A percentile compares a stretch with the other conserved stretches of the same genome.
Conservation (phyloP, 2,888 invertebrate genomes). For the Ernsta delagoae region DNA sequence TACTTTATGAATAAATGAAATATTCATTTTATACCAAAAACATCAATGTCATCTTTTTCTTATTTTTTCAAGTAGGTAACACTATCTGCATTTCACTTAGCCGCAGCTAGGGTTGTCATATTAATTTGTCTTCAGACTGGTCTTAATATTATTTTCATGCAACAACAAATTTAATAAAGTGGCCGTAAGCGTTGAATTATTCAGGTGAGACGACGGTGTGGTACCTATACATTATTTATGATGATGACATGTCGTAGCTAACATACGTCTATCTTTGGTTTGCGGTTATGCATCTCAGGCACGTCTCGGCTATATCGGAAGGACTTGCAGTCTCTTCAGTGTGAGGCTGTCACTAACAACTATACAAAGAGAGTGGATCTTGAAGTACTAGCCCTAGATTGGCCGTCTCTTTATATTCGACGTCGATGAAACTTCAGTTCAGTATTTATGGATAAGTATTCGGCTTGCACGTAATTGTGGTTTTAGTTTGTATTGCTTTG, state of each 20-base stretch:
- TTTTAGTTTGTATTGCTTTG: no score
- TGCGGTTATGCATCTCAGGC: constrained; percentile 78
- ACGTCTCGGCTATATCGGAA: constrained; percentile 63
- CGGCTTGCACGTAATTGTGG: neutral
- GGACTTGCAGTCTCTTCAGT: constrained; percentile 48
- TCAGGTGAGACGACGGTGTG: constrained; percentile 67
- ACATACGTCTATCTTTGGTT: constrained; percentile 70
- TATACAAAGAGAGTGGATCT: constrained; percentile 10
- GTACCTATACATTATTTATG: constrained; percentile 79
- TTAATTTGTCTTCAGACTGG: constrained; percentile 59
- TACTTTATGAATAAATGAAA: neutral
- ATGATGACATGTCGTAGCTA: constrained; percentile 77
- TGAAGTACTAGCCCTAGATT: constrained; percentile 2
- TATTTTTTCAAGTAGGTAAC: constrained; percentile 17
- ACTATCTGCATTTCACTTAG: constrained; percentile 32
- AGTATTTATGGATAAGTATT: neutral
- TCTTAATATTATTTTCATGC: constrained; percentile 70
- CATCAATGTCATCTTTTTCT: neutral
- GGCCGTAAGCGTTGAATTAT: constrained; percentile 78
- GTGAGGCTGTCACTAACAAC: constrained; percentile 12
- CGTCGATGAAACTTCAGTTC: neutral
- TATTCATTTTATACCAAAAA: neutral
- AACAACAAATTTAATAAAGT: constrained; percentile 83
- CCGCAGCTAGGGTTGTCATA: constrained; percentile 39
- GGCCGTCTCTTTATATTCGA: neutral